Evolutionary conservation across 2,888 invertebrate genomes (phyloP).

Genomic region (Parasteatoda lunata): DNA sequence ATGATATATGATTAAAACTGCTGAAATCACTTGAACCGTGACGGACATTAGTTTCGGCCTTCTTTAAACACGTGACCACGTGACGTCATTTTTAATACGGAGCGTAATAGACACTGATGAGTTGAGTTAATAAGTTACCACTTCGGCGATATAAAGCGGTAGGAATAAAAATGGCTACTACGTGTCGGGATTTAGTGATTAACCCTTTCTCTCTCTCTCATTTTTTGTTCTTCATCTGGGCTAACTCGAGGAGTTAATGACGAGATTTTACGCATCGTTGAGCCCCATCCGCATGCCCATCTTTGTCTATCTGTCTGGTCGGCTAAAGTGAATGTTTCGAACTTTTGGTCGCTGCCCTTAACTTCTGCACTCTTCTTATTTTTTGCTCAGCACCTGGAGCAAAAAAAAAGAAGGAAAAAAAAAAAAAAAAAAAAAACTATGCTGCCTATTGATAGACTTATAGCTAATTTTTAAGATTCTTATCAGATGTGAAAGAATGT

Average conservation of each 20-base stretch:
- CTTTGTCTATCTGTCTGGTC: background rate
- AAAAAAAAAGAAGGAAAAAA: too few relatives aligned
- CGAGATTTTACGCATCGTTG: constrained; percentile 46
- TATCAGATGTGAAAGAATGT: too few relatives aligned
- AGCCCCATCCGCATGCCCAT: constrained; percentile 13
- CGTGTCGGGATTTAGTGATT: constrained; percentile 40
- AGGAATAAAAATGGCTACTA: background rate
- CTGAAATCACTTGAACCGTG: background rate
- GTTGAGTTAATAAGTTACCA: constrained; percentile 17
- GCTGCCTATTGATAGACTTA: too few relatives aligned
- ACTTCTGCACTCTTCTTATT: background rate
- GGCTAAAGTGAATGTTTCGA: constrained; percentile 31
- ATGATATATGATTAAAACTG: too few relatives aligned
- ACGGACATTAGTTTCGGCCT: background rate
- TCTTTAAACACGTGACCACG: background rate
- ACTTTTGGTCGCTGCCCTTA: constrained; percentile 10
- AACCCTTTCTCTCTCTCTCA: constrained; percentile 8
- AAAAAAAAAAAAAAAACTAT: too few relatives aligned
- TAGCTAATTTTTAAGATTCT: too few relatives aligned
- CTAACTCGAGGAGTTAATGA: constrained; percentile 20
- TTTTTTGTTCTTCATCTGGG: constrained; percentile 16
- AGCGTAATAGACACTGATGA: background rate
- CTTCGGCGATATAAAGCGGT: background rate
- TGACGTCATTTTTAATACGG: background rate
- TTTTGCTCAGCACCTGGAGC: background rate